These are phyloP conservation scores for Benitochromis conjunctus DNA, from an alignment of 2,113 vertebrate genomes.

Conservation along the genomic window DNA sequence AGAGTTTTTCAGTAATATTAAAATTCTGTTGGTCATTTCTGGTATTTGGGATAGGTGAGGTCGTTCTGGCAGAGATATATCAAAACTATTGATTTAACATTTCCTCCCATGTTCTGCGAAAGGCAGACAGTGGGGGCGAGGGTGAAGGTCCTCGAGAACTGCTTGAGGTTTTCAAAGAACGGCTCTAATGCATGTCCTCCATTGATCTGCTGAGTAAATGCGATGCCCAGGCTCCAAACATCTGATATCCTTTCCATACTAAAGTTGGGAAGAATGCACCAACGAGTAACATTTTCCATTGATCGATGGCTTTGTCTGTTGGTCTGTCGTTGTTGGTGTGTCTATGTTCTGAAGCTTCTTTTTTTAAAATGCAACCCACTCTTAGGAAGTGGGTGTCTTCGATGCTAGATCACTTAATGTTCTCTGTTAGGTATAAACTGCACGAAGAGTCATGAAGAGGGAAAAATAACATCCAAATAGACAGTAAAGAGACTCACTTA, in stretches of 20 bases:
- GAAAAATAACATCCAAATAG: not conserved
- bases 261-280: not conserved
- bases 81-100: conserved; percentile 76
- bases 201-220: conserved; percentile 67
- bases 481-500: conserved; percentile 75
- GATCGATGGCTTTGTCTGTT: conserved; percentile 5
- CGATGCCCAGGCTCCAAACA: conserved; percentile 61
- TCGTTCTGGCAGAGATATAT: conserved; percentile 63
- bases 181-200: conserved; percentile 63
- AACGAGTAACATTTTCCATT: conserved; percentile 28
- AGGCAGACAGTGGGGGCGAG: conserved; percentile 41
- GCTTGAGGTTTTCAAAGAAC: conserved; percentile 66
- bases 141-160: conserved; percentile 53
- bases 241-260: conserved; percentile 41
- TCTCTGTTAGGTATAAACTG: not conserved
- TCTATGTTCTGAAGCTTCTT: not conserved
- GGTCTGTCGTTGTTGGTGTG: not conserved
- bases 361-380: not conserved
- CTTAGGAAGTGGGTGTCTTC: not conserved
- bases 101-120: conserved; percentile 59
- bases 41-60: conserved; percentile 68
- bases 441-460: not conserved
- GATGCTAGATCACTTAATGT: not conserved
- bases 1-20: conserved; percentile 33
- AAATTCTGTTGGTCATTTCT: conserved; percentile 66